These are phyloP conservation scores for Agrotis exclamationis DNA, from an alignment of 2,888 invertebrate species.

Conservation along the genomic window DNA sequence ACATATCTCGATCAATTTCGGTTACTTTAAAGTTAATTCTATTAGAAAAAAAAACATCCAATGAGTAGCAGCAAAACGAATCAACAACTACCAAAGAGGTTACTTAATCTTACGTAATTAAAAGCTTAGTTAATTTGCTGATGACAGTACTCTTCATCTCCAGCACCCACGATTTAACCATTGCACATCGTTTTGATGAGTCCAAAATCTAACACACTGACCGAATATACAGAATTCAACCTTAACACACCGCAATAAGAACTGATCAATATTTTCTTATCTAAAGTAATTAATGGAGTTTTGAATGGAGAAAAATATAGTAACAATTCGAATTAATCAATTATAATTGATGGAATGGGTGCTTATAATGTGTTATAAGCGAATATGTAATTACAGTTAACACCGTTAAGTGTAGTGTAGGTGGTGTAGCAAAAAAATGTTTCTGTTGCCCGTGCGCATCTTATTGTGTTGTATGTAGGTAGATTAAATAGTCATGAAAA, in stretches of 20 bases:
- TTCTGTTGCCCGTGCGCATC: slow-evolving; percentile 25
- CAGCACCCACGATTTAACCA: slow-evolving; percentile 66
- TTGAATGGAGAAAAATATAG: slow-evolving; percentile 59
- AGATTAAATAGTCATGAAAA: slow-evolving; percentile 34
- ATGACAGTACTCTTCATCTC: slow-evolving; percentile 60
- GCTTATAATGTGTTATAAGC: slow-evolving; percentile 57
- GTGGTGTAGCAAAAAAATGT: slow-evolving; percentile 35
- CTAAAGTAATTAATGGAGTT: slow-evolving; percentile 61
- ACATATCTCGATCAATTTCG: no score
- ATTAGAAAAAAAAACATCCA: not conserved
- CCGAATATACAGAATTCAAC: slow-evolving; percentile 32
- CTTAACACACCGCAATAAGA: slow-evolving; percentile 31
- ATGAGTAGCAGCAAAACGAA: not conserved
- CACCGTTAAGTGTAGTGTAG: slow-evolving; percentile 52
- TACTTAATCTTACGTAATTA: not conserved
- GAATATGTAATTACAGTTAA: slow-evolving; percentile 51
- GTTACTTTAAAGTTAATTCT: not conserved
- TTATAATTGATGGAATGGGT: slow-evolving; percentile 58
- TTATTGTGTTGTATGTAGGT: slow-evolving; percentile 53
- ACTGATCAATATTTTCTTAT: slow-evolving; percentile 34
- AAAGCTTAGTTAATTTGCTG: slow-evolving; percentile 22
- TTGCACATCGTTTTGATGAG: slow-evolving; percentile 64
- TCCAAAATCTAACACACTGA: slow-evolving; percentile 41
- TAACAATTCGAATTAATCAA: slow-evolving; percentile 64
- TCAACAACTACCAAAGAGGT: not conserved